Conservation (phyloP, 2,113 vertebrate species). For the Nerophis lumbriciformis region DNA sequence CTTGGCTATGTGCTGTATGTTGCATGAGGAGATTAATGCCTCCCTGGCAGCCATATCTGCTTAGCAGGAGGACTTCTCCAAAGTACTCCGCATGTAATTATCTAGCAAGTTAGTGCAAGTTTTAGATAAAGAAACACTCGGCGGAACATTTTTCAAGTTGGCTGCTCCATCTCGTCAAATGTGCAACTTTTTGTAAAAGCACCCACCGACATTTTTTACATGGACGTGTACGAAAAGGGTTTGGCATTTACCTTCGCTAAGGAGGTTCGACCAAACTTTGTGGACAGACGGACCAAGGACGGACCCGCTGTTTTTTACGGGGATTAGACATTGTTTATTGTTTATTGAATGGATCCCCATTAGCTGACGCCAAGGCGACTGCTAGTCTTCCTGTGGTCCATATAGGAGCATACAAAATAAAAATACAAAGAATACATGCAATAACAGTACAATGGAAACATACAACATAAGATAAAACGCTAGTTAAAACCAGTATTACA, state of each 20-base stretch:
- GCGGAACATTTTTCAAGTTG: conserved; percentile 36
- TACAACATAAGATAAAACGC: too few species aligned
- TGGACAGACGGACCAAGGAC: too few species aligned
- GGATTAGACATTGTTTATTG: too few species aligned
- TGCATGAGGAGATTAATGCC: conserved; percentile 60
- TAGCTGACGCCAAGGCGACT: too few species aligned
- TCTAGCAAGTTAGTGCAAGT: conserved; percentile 49
- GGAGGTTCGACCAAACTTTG: neutral
- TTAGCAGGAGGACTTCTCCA: conserved; percentile 53
- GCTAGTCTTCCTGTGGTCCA: too few species aligned
- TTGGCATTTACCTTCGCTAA: neutral
- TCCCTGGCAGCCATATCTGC: conserved; percentile 65
- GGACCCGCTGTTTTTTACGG: too few species aligned
- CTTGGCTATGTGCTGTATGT: conserved; percentile 58
- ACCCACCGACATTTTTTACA: conserved; percentile 8
- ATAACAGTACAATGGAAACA: too few species aligned
- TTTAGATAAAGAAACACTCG: conserved; percentile 44
- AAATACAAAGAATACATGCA: too few species aligned
- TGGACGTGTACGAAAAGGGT: conserved; percentile 6
- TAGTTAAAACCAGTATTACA: too few species aligned
- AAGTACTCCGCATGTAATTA: conserved; percentile 56
- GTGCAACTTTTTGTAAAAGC: conserved; percentile 21
- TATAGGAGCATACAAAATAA: too few species aligned
- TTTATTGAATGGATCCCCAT: too few species aligned
- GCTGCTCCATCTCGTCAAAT: conserved; percentile 29